phyloP scores from a whole-genome alignment of 23 tunicate species.

The Diplosoma virens region DNA sequence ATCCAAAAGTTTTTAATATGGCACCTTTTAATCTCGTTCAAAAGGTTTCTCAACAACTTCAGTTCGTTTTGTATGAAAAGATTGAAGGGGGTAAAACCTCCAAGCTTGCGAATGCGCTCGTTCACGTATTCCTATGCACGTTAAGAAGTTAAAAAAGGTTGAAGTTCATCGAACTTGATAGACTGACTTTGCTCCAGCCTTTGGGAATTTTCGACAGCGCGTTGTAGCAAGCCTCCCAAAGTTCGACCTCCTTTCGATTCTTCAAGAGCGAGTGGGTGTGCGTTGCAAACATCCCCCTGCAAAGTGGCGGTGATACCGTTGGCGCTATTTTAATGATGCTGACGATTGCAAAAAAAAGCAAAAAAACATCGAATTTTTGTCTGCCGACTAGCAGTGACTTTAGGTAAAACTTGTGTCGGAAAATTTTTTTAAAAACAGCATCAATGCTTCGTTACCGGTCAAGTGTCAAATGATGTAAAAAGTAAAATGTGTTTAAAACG shows the following conservation, averaged over 20 bases:
- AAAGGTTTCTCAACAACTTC: constrained; percentile 36
- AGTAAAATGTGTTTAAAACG: no score
- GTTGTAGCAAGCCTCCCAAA: constrained; percentile 92
- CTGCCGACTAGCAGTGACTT: no score
- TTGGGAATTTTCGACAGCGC: constrained; percentile 79
- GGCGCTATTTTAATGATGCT: background rate
- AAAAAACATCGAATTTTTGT: background rate
- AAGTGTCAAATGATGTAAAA: no score
- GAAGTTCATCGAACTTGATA: no score
- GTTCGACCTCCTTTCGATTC: constrained; percentile 74
- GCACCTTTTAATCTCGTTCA: constrained; percentile 82
- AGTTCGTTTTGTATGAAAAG: constrained; percentile 77
- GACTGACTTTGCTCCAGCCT: constrained; percentile 66
- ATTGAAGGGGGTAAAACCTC: constrained; percentile 82
- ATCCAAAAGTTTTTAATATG: no score
- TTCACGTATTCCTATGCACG: constrained; percentile 61
- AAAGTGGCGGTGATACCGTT: background rate
- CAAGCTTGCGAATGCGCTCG: constrained; percentile 71
- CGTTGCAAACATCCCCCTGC: constrained; percentile 81
- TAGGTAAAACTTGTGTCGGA: no score
- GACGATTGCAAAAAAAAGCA: background rate
- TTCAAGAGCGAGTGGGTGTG: constrained; percentile 73
- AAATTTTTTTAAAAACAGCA: no score
- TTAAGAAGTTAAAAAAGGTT: no score
- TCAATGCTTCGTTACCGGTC: no score